Evolutionary conservation across 1,140 invertebrate species (phyloP).

Genomic region (Euschistus heros): DNA sequence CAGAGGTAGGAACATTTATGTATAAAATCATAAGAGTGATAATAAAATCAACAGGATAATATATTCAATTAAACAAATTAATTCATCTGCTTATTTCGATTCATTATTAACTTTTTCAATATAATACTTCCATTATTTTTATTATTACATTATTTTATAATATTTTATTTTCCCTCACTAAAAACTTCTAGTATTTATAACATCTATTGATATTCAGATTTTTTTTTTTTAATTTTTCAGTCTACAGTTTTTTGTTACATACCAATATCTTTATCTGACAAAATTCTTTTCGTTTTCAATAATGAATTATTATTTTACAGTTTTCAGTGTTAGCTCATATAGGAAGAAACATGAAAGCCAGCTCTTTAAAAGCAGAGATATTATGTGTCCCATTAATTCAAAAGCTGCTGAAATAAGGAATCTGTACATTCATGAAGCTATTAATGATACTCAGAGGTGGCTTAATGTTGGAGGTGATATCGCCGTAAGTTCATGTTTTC

Average conservation of each 20-base stretch:
- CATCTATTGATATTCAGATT: too few species aligned
- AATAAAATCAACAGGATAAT: too few species aligned
- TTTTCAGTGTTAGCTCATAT: constrained; percentile 81
- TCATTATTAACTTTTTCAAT: too few species aligned
- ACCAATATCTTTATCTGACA: too few species aligned
- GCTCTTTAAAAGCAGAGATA: constrained; percentile 72
- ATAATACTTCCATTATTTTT: too few species aligned
- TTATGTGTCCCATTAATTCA: constrained; percentile 41
- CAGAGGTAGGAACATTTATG: constrained; percentile 50
- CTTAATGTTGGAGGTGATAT: constrained; percentile 64
- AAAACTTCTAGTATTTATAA: too few species aligned
- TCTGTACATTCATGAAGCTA: constrained; percentile 68
- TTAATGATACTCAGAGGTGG: constrained; percentile 71
- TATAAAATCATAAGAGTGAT: too few species aligned
- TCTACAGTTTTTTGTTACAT: too few species aligned
- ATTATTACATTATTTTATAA: constrained; percentile 17
- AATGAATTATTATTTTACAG: constrained; percentile 38
- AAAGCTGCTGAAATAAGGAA: constrained; percentile 65
- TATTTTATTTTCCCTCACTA: too few species aligned
- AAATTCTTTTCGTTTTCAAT: too few species aligned
- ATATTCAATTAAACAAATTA: too few species aligned
- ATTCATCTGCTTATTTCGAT: background rate
- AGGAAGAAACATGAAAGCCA: constrained; percentile 62
- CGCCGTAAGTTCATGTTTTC: constrained; percentile 49
- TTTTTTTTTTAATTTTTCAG: too few species aligned